Percentiles rank a stretch among this genome's conserved stretches.
Conservation (phyloP, 2,113 vertebrate species). For the Corydoras maculifer region DNA sequence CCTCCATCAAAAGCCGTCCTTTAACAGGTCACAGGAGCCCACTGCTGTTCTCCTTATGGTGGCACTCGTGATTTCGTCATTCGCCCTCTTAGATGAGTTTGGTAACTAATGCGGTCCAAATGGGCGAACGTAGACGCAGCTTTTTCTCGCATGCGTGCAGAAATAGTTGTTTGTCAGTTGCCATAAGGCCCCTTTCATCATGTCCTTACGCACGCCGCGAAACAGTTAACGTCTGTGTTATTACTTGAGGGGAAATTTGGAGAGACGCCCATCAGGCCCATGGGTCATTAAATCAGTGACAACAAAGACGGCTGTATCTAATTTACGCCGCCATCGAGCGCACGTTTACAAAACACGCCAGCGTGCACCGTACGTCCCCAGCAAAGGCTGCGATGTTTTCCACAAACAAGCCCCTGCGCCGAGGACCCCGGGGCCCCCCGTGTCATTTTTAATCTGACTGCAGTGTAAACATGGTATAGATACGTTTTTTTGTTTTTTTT, state of each 20-base stretch:
- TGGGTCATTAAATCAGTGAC: conserved; percentile 44
- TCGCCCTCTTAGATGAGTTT: conserved; percentile 21
- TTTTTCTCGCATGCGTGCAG: conserved; percentile 13
- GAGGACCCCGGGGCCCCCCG: conserved; percentile 17
- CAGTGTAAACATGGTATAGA: conserved; percentile 50
- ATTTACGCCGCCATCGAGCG: conserved; percentile 34
- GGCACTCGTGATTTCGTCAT: conserved; percentile 34
- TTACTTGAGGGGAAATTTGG: conserved; percentile 41
- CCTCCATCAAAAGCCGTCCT: conserved; percentile 31
- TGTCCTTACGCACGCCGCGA: conserved; percentile 40
- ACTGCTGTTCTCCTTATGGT: conserved; percentile 23
- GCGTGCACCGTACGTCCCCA: conserved; percentile 7
- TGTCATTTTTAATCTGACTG: conserved; percentile 34
- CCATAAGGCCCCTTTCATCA: conserved; percentile 45
- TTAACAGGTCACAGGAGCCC: conserved; percentile 37
- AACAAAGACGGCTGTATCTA: conserved; percentile 42
- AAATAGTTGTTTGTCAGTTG: conserved; percentile 46
- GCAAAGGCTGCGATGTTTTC: conserved; percentile 17
- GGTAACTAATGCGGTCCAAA: conserved; percentile 39
- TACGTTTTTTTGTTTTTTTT: conserved; percentile 11
- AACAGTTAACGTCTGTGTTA: conserved; percentile 46
- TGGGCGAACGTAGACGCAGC: conserved; percentile 26
- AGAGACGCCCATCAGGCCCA: conserved; percentile 39
- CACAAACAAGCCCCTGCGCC: background rate
- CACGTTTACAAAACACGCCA: conserved; percentile 27